Evolutionary conservation across 2,797 vertebrate species (phyloP).

Genomic region (Muraenolepis orangiensis): DNA sequence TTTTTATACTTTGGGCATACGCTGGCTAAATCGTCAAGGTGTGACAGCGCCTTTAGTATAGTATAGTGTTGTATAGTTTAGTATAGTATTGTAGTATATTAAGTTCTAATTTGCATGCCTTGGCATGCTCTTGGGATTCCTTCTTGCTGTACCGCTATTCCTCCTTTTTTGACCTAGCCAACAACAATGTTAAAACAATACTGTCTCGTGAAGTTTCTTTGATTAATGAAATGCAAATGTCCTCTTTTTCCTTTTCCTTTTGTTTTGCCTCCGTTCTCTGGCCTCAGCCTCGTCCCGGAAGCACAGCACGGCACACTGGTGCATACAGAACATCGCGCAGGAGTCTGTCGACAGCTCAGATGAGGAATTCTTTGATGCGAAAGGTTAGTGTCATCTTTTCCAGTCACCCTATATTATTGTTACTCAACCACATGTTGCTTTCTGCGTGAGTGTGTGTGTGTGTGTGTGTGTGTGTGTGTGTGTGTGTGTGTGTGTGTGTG

Average conservation of each 20-base stretch:
- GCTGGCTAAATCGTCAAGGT: too few species aligned
- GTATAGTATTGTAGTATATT: too few species aligned
- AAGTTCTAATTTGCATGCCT: not conserved
- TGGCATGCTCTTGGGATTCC: not conserved
- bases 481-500: too few species aligned
- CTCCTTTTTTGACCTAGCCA: not conserved
- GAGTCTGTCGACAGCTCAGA: slow-evolving; percentile 96
- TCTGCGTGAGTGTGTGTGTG: too few species aligned
- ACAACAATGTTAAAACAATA: too few species aligned
- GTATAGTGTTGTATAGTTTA: too few species aligned
- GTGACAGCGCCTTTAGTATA: too few species aligned
- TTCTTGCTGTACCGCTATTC: not conserved
- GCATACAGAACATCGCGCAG: slow-evolving; percentile 83
- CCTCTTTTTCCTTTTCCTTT: not conserved
- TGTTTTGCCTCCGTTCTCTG: slow-evolving; percentile 2
- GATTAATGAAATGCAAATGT: not conserved
- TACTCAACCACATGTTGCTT: too few species aligned
- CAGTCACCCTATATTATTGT: slow-evolving; percentile 6
- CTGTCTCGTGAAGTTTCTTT: too few species aligned
- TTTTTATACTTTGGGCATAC: too few species aligned
- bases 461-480: too few species aligned
- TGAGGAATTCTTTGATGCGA: slow-evolving; percentile 97
- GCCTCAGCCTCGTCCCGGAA: slow-evolving; percentile 73
- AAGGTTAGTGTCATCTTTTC: slow-evolving; percentile 78
- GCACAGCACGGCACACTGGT: slow-evolving; percentile 81